A percentile compares a stretch with the other conserved stretches of the same genome.
phyloP scores from a whole-genome alignment of 2,888 invertebrate genomes.

The Herminia tarsipennalis region DNA sequence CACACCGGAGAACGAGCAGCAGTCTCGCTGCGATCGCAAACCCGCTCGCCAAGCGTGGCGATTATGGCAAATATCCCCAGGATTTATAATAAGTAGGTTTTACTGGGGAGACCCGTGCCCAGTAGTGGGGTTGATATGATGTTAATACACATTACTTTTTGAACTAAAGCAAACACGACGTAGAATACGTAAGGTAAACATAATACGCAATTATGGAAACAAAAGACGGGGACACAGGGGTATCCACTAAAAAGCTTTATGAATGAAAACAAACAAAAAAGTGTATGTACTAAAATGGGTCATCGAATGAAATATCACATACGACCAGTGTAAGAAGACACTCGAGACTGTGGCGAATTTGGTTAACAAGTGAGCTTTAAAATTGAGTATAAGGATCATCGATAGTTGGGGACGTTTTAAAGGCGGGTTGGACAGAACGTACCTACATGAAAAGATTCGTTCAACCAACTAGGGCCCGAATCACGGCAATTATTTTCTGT shows the following conservation, averaged over 20 bases:
- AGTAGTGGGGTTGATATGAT: too few relatives aligned
- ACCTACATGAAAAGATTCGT: slow-evolving; percentile 56
- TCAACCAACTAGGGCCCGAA: slow-evolving; percentile 46
- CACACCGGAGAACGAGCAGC: too few relatives aligned
- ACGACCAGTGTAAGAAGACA: slow-evolving; percentile 51
- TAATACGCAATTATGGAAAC: slow-evolving; percentile 59
- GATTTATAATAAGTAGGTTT: too few relatives aligned
- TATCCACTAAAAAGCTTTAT: slow-evolving; percentile 52
- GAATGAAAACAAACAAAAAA: slow-evolving; percentile 59
- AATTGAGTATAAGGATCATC: slow-evolving; percentile 16
- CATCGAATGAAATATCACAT: slow-evolving; percentile 62
- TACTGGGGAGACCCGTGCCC: too few relatives aligned
- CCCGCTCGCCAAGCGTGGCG: too few relatives aligned
- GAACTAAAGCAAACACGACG: too few relatives aligned
- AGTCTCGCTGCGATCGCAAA: too few relatives aligned
- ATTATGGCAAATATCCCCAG: too few relatives aligned
- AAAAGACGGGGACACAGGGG: slow-evolving; percentile 52
- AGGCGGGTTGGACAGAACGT: slow-evolving; percentile 36
- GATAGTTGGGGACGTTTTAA: slow-evolving; percentile 29
- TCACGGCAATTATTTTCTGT: slow-evolving; percentile 53
- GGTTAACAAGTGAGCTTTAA: slow-evolving; percentile 13
- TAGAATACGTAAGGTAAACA: slow-evolving; percentile 35
- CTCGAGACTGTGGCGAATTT: slow-evolving; percentile 36
- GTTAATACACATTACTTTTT: too few relatives aligned
- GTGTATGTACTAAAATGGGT: slow-evolving; percentile 67